These are phyloP conservation scores for Myopa testacea DNA, from an alignment of 2,888 invertebrate genomes.

Conservation along the genomic window DNA sequence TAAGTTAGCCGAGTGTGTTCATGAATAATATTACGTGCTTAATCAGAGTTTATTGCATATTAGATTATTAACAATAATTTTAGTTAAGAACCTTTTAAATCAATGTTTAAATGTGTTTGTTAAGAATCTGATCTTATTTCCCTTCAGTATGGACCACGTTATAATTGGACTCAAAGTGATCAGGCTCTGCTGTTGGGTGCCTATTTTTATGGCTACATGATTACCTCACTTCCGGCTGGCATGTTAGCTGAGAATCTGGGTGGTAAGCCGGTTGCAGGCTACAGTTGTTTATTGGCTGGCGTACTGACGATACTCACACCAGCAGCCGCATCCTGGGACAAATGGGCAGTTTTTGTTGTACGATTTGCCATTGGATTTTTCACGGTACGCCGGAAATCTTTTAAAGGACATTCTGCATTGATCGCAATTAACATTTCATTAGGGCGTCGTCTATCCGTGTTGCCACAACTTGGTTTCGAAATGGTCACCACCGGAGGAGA, in stretches of 20 bases:
- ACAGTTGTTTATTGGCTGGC: slow-evolving; percentile 68
- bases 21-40: not conserved
- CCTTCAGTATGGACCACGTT: slow-evolving; percentile 69
- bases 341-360: slow-evolving; percentile 71
- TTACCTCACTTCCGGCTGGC: slow-evolving; percentile 75
- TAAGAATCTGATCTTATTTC: slow-evolving; percentile 13
- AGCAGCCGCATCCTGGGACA: slow-evolving; percentile 72
- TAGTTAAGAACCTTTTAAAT: slow-evolving; percentile 5
- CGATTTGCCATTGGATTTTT: slow-evolving; percentile 75
- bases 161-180: slow-evolving; percentile 73
- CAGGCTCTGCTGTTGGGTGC: slow-evolving; percentile 76
- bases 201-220: slow-evolving; percentile 78
- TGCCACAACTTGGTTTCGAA: slow-evolving; percentile 73
- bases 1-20: slow-evolving; percentile 51
- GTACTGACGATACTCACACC: slow-evolving; percentile 74
- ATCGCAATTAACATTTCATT: not conserved
- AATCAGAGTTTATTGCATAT: not conserved
- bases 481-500: slow-evolving; percentile 82
- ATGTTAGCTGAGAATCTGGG: slow-evolving; percentile 76
- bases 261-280: slow-evolving; percentile 73
- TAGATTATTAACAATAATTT: not conserved
- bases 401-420: not conserved
- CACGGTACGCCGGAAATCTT: slow-evolving; percentile 70
- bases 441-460: slow-evolving; percentile 61
- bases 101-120: slow-evolving; percentile 2